These are phyloP conservation scores for Parambassis ranga DNA, from an alignment of 2,797 vertebrate genomes.

Conservation along the genomic window DNA sequence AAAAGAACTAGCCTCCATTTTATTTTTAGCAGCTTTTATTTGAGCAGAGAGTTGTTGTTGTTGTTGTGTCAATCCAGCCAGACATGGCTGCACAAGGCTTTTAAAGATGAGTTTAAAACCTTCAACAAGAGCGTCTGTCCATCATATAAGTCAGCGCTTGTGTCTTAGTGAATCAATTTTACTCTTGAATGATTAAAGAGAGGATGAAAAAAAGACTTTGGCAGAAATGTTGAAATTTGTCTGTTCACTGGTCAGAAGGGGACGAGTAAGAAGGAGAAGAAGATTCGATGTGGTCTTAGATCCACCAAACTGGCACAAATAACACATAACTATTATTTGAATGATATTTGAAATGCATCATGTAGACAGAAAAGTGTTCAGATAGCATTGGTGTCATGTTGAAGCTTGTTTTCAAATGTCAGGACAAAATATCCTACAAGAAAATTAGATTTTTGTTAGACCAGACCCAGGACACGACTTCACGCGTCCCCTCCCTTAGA, in stretches of 20 bases:
- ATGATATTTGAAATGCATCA: background rate
- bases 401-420: slow-evolving; percentile 25
- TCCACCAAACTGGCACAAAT: background rate
- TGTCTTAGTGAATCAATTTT: background rate
- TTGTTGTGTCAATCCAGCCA: background rate
- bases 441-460: slow-evolving; percentile 31
- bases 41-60: too few relatives aligned
- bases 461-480: slow-evolving; percentile 33
- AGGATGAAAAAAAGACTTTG: background rate
- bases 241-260: background rate
- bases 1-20: too few relatives aligned
- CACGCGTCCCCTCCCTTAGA: slow-evolving; percentile 34
- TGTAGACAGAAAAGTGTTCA: background rate
- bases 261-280: background rate
- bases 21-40: too few relatives aligned
- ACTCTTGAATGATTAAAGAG: background rate
- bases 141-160: background rate
- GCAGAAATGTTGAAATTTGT: background rate
- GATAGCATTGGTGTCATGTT: background rate
- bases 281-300: background rate
- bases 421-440: background rate
- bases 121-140: background rate
- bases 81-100: background rate
- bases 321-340: background rate
- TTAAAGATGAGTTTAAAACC: background rate